These are phyloP conservation scores for Hiodon tergisus DNA, from an alignment of 2,113 vertebrate species.

Conservation along the genomic window DNA sequence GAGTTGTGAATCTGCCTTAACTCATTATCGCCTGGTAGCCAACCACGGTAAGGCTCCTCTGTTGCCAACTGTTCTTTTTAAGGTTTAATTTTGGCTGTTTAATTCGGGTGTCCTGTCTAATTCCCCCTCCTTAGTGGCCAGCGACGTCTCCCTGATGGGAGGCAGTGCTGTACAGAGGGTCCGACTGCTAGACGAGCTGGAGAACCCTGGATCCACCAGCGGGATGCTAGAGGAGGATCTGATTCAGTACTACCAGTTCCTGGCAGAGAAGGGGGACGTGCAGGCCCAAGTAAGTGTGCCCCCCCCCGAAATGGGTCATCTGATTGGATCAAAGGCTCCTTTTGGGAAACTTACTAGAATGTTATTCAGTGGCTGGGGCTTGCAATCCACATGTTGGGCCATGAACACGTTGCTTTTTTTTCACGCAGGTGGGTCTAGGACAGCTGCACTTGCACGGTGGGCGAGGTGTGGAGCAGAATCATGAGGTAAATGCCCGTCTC, in stretches of 20 bases:
- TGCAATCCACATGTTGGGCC: background rate
- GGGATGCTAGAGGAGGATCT: conserved; percentile 97
- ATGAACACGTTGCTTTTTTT: background rate
- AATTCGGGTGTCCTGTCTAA: background rate
- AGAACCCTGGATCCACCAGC: conserved; percentile 89
- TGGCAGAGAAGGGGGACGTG: conserved; percentile 97
- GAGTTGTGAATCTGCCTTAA: conserved; percentile 94
- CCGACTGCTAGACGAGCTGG: conserved; percentile 86
- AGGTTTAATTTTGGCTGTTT: background rate
- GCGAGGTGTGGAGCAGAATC: conserved; percentile 94
- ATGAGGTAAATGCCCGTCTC: conserved; percentile 69
- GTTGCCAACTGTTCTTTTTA: background rate
- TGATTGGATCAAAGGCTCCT: background rate
- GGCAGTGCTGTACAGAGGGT: conserved; percentile 92
- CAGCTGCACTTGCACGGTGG: conserved; percentile 94
- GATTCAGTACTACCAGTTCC: conserved; percentile 97
- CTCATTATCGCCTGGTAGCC: conserved; percentile 90
- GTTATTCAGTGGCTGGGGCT: too few species aligned
- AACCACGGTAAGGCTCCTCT: conserved; percentile 74
- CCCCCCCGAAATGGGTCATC: background rate
- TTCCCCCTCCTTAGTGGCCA: conserved; percentile 73
- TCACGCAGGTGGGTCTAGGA: conserved; percentile 83
- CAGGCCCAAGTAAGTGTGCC: conserved; percentile 80
- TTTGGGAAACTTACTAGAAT: too few species aligned
- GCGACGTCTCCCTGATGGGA: conserved; percentile 88